Base-by-base conservation (phyloP, 2,113 vertebrate genomes). In the Brachionichthys hirsutus region DNA sequence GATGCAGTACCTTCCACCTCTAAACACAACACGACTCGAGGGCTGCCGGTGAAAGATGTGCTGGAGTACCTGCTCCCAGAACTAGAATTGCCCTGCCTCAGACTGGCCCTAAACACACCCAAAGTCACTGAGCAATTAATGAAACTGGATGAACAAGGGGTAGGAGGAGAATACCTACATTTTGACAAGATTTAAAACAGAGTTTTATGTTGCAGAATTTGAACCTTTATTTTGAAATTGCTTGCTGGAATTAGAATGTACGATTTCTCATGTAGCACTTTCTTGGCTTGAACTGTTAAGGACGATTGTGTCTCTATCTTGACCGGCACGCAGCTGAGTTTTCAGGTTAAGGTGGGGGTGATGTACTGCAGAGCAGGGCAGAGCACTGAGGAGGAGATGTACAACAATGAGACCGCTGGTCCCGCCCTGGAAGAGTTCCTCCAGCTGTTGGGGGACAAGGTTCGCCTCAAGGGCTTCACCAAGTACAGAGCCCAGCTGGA, bases 61-160 rank as follows among this genome's bases (percentile, higher is more conserved):
- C 81, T 98, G 62, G 96, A 98, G 69, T 94, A 93, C 5, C 90
- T 96, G 38, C 90, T 98, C 61, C 95, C 96, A 0, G 95, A 98
- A 85, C 88, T 98, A 85, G 95, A 94, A 3, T 90, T 95, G 47
- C 91, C 95, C 70, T 97, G 96, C 79, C 89, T 98, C 38, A 86
- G 95, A 42, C 78, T 98, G 88, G 95, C 94, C 70, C 94, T 98
- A 86, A 98, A 96, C 85, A 96, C 95, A 0, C 95, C 95, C 1
- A 98, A 96, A 86, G 96, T 98, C 80, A 96, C 96, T 0, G 96
- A 98, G 67, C 96, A 98, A 66, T 93, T 98, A 66, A 95, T 98
- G 94, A 98, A 98, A 57, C 87, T 98, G 77, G 96, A 98, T 58
- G 96, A 98, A 54, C 96, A 98, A 91, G 95, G 95, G 90, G 96